Percentiles rank a stretch among this genome's conserved stretches.
phyloP scores from a whole-genome alignment of 2,797 vertebrate genomes.

The Lycodopsis pacificus region DNA sequence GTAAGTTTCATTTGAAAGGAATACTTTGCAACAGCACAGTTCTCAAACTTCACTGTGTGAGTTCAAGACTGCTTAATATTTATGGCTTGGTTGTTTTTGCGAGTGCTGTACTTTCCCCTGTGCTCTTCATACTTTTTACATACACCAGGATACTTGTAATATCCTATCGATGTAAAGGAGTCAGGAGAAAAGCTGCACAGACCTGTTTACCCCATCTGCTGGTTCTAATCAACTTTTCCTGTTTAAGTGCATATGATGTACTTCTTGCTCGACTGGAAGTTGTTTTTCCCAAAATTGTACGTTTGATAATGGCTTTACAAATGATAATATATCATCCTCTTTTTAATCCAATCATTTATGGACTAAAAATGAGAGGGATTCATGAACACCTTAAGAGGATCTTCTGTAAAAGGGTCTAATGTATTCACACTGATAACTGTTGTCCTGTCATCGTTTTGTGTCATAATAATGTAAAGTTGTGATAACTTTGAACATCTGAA shows the following conservation, averaged over 20 bases:
- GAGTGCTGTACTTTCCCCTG: not conserved
- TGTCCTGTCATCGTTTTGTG: not conserved
- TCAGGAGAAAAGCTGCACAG: slow-evolving; percentile 1
- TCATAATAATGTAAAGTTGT: not conserved
- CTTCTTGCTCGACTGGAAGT: not conserved
- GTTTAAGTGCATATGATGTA: not conserved
- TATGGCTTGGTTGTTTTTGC: not conserved
- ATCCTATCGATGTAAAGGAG: not conserved
- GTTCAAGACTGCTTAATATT: not conserved
- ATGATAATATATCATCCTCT: not conserved
- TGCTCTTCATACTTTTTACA: slow-evolving; percentile 5
- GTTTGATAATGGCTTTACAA: slow-evolving; percentile 9
- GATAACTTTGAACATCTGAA: not conserved
- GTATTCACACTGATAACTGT: not conserved
- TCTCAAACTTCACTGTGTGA: not conserved
- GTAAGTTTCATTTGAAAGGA: slow-evolving; percentile 8
- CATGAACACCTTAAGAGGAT: not conserved
- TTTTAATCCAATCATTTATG: slow-evolving; percentile 10
- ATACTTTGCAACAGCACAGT: not conserved
- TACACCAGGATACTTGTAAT: not conserved
- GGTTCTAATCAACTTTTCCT: slow-evolving; percentile 1
- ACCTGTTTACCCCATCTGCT: slow-evolving; percentile 24
- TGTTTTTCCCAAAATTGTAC: not conserved
- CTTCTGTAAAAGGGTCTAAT: not conserved
- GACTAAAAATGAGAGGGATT: slow-evolving; percentile 20